Percentiles rank a stretch among this genome's conserved stretches.
Conservation (phyloP, 2,888 invertebrate genomes). For the Apodemia duryi region DNA sequence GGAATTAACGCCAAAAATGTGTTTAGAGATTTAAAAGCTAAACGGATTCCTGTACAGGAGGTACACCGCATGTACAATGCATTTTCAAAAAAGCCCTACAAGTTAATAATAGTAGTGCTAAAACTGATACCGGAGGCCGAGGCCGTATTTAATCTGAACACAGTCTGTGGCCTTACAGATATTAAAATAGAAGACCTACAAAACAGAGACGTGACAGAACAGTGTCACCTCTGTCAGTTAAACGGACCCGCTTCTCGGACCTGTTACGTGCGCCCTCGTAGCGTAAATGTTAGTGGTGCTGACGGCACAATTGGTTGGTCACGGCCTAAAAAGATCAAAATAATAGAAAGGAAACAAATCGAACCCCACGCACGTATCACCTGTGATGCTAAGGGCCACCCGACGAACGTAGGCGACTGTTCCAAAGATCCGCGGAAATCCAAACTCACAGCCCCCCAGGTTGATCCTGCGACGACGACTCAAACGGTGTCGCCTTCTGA, state of each 20-base stretch:
- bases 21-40: neutral
- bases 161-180: neutral
- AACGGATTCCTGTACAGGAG: neutral
- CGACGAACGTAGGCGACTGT: too few species aligned
- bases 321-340: too few species aligned
- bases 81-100: neutral
- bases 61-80: neutral
- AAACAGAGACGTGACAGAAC: neutral
- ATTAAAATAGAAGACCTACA: neutral
- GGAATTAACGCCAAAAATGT: neutral
- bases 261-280: neutral
- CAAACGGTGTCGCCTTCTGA: neutral
- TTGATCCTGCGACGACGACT: neutral
- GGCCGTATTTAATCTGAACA: neutral
- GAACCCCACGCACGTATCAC: too few species aligned
- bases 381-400: too few species aligned
- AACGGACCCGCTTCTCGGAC: neutral
- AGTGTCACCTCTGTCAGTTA: neutral
- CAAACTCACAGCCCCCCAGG: neutral
- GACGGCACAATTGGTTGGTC: too few species aligned
- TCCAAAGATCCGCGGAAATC: too few species aligned
- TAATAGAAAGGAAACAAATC: too few species aligned
- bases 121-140: neutral
- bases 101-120: neutral
- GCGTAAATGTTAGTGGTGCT: neutral